Percentiles rank a stretch among this genome's conserved stretches.
Evolutionary conservation across 2,113 vertebrate genomes (phyloP).

Genomic region (Jaculus jaculus): DNA sequence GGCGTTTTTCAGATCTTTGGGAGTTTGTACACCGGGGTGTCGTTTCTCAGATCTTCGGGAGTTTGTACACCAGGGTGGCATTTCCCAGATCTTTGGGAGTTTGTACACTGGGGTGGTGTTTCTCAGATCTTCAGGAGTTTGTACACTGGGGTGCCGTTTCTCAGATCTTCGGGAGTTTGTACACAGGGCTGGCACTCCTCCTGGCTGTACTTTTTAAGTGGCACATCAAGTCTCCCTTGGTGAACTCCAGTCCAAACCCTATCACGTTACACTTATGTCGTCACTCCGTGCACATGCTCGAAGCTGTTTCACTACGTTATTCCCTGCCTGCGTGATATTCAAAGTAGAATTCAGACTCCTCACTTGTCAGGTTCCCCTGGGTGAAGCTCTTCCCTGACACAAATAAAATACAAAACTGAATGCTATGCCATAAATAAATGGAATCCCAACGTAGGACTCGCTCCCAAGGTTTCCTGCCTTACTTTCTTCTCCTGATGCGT

Average conservation of each 20-base stretch:
- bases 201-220: background rate
- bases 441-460: rapidly evolving
- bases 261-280: background rate
- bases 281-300: background rate
- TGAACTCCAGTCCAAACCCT: background rate
- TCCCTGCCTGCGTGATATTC: background rate
- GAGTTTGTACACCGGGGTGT: background rate
- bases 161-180: background rate
- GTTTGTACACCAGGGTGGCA: background rate
- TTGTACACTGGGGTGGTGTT: background rate
- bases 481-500: rapidly evolving
- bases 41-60: background rate
- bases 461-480: background rate
- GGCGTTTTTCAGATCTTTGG: background rate
- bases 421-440: no score
- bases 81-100: background rate
- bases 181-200: background rate
- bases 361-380: background rate
- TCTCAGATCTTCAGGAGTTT: background rate
- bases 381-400: background rate
- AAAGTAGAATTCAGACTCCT: background rate
- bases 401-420: background rate
- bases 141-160: background rate
- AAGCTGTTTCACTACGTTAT: background rate
- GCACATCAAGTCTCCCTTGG: background rate